Evolutionary conservation across 2,888 invertebrate species (phyloP), one percentile per base, ranked within the genome.

Genomic region (Timema podura): DNA sequence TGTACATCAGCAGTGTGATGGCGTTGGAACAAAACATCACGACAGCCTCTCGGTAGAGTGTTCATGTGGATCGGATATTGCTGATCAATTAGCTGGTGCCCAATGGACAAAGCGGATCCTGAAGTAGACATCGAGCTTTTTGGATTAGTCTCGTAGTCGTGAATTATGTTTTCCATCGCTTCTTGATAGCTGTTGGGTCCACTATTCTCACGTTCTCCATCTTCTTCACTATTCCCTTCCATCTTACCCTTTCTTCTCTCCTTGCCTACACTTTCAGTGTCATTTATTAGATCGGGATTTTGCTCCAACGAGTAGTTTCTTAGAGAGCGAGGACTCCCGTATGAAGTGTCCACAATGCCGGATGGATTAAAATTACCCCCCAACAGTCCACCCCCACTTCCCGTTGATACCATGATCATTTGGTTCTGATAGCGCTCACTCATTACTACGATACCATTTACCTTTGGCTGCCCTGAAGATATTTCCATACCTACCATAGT

Each of bases 271-370:
- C 84, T 88, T 82, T 90, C 90, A 75, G 89, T 89, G 79, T 91
- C 91, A 81, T 89, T 91, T 79, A 92, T 90, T 79, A 92, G 84
- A 82, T 92, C 91, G 69, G 91, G 91, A 81, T 91, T 91, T 81
- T 89, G 89, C 79, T 91, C 91, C 75, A 79, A 74, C 73, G 81
- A 82, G 75, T 84, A 85, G 73, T 82, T 83, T 70, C 84, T 80
- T 74, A 85, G 75, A 1, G 84, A 81, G 1, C 86, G 84, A 68
- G 88, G 89, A 77, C 88, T 85, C 68, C 83, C 82, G 71, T 83
- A 82, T 69, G 83, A 86, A 81, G 85, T 44, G 30, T 61, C 61
- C 45, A 61, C 15, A 30, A 30, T 30, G 30, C 30, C 30, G 3
- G 30, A 30, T 11, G 67, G 15, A 68, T 61, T 57, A 10, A 48